Evolutionary conservation across 2,797 vertebrate genomes (phyloP).

Genomic region (Falco columbarius): DNA sequence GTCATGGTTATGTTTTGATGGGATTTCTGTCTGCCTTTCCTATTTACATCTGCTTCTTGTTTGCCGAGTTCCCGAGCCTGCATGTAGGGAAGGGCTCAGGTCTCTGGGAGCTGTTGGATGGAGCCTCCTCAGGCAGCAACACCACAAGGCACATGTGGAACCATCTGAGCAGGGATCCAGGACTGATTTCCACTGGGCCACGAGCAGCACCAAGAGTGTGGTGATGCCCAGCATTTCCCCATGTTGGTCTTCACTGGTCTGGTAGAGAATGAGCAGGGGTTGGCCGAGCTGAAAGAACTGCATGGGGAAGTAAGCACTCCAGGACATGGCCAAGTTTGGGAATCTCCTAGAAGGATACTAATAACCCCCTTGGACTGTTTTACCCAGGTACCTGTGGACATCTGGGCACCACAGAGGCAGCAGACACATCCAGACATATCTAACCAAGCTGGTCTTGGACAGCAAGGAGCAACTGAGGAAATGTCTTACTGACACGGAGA

Average conservation of each 20-base stretch:
- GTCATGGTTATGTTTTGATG: constrained; percentile 25
- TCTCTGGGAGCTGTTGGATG: not conserved
- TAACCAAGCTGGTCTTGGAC: not conserved
- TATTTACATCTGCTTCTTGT: constrained; percentile 4
- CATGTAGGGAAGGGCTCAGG: not conserved
- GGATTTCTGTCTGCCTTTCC: constrained; percentile 48
- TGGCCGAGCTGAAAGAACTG: not conserved
- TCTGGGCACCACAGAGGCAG: not conserved
- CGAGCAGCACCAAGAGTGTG: fast-evolving
- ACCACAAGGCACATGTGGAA: fast-evolving
- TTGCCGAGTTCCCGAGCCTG: not conserved
- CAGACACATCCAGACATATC: fast-evolving
- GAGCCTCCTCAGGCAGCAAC: not conserved
- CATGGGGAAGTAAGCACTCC: not conserved
- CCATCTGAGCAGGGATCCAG: not conserved
- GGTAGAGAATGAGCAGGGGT: not conserved
- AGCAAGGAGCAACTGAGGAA: not conserved
- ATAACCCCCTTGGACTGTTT: not conserved
- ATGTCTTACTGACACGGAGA: not conserved
- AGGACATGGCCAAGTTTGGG: not conserved
- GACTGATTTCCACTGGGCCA: not conserved
- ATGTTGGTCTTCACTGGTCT: not conserved
- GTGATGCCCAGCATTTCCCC: not conserved
- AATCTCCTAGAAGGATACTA: not conserved
- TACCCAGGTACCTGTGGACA: not conserved